A percentile compares a stretch with the other conserved stretches of the same genome.
Evolutionary conservation across 2,113 vertebrate species (phyloP).

Genomic region (Candoia aspera): DNA sequence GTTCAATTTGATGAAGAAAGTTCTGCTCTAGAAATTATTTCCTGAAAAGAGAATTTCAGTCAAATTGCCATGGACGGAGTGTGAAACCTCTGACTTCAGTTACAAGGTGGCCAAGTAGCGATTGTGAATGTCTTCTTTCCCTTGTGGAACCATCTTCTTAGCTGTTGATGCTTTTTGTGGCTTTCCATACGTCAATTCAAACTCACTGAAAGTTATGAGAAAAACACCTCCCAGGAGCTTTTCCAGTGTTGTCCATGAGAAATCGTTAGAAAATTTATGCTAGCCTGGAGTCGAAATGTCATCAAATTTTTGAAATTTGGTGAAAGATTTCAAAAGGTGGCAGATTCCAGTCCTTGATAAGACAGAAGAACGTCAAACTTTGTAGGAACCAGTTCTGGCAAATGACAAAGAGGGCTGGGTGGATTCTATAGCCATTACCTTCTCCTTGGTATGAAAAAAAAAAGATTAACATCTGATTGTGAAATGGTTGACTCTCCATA

Average conservation of each 20-base stretch:
- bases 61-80: not conserved
- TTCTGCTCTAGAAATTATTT: not conserved
- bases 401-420: not conserved
- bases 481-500: not conserved
- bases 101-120: not conserved
- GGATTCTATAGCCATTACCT: not conserved
- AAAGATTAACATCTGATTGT: not conserved
- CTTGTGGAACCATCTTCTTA: too few species aligned
- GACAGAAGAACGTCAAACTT: not conserved
- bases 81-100: not conserved
- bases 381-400: not conserved
- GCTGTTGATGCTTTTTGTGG: not conserved
- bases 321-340: not conserved
- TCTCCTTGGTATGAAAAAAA: too few species aligned
- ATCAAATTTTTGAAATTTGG: too few species aligned
- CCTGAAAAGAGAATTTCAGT: not conserved
- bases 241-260: too few species aligned
- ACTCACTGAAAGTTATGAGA: not conserved
- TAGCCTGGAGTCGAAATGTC: too few species aligned
- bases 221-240: too few species aligned
- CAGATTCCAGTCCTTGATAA: not conserved
- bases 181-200: not conserved
- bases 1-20: not conserved
- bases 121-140: too few species aligned
- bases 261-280: too few species aligned